Conservation (phyloP, 2,113 vertebrate genomes). For the Tragelaphus imberbis region DNA sequence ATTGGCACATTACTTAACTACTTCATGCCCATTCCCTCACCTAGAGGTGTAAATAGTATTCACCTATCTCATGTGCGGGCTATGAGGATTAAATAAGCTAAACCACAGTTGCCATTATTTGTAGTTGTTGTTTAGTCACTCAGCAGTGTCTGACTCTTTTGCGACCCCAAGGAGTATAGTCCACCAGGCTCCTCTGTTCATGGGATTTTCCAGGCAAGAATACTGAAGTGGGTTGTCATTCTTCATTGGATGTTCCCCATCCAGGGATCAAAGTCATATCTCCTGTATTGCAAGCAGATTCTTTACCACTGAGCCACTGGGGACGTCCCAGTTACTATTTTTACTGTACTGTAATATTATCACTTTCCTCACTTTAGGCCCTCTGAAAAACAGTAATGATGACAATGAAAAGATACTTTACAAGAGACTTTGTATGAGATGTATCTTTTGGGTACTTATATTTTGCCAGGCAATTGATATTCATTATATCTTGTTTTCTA, state of each 20-base stretch:
- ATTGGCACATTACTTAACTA: slow-evolving; percentile 5
- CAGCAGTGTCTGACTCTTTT: not conserved
- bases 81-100: not conserved
- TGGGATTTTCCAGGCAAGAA: not conserved
- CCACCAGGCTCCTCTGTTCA: not conserved
- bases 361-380: not conserved
- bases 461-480: not conserved
- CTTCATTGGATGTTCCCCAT: not conserved
- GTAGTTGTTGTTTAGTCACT: not conserved
- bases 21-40: not conserved
- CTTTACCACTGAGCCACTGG: not conserved
- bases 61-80: not conserved
- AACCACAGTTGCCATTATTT: not conserved
- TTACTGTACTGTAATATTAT: not conserved
- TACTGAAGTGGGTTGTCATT: not conserved
- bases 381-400: not conserved
- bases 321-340: not conserved
- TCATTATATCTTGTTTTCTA: not conserved
- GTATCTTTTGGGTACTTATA: not conserved
- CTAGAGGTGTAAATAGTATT: not conserved
- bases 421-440: not conserved
- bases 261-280: not conserved
- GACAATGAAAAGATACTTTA: not conserved
- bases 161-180: not conserved
- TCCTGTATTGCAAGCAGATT: not conserved